phyloP scores from a whole-genome alignment of 1,140 invertebrate genomes.

The Zaprionus tsacasi region DNA sequence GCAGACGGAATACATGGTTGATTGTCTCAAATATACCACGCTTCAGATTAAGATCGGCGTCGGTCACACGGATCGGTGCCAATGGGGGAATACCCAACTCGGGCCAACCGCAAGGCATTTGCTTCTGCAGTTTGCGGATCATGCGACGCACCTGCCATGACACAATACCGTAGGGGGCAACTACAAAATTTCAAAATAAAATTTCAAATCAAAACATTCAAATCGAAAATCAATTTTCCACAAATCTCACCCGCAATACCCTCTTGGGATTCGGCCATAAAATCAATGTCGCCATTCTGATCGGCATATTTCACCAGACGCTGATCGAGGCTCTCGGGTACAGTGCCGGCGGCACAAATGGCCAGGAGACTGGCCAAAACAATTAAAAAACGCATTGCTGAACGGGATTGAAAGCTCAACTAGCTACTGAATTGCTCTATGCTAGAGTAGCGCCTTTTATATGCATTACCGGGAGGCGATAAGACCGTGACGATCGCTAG shows the following conservation, averaged over 20 bases:
- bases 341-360: constrained; percentile 68
- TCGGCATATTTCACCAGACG: constrained; percentile 56
- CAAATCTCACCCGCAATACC: constrained; percentile 65
- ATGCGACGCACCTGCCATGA: constrained; percentile 78
- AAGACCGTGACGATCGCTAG: constrained; percentile 30
- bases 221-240: background rate
- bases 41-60: constrained; percentile 59
- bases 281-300: constrained; percentile 71
- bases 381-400: constrained; percentile 75
- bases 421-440: constrained; percentile 55
- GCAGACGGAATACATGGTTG: constrained; percentile 69
- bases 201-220: background rate
- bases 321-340: constrained; percentile 58
- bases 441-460: constrained; percentile 56
- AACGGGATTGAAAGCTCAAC: constrained; percentile 45
- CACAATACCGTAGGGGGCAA: constrained; percentile 64
- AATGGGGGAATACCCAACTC: constrained; percentile 70
- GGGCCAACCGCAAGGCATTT: constrained; percentile 79
- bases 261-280: constrained; percentile 57
- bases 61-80: constrained; percentile 67
- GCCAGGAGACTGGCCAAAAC: constrained; percentile 72
- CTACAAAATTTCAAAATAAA: constrained; percentile 32
- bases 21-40: constrained; percentile 75
- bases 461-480: constrained; percentile 26
- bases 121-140: constrained; percentile 72